Conservation (phyloP, 2,113 vertebrate species). For the Melanerpes aurifrons region DNA sequence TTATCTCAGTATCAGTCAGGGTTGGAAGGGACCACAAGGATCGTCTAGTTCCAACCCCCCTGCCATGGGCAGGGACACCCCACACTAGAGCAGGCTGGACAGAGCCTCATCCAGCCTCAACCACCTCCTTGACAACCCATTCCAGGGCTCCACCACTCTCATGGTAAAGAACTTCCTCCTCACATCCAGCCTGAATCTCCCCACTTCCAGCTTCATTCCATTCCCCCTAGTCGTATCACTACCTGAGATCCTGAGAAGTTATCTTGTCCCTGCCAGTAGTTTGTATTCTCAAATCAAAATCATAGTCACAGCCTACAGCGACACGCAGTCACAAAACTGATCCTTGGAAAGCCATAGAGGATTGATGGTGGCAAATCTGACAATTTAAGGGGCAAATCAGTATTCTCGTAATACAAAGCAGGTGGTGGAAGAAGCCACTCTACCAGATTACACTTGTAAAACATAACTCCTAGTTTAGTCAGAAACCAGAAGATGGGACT, state of each 20-base stretch:
- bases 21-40: no score
- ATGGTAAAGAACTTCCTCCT: no score
- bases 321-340: not conserved
- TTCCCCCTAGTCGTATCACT: no score
- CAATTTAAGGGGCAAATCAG: not conserved
- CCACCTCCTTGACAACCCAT: no score
- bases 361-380: not conserved
- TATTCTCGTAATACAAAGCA: not conserved
- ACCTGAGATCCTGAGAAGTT: not conserved
- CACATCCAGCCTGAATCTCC: no score
- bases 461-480: not conserved
- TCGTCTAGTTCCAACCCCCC: no score
- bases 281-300: not conserved
- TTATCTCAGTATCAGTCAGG: no score
- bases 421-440: not conserved
- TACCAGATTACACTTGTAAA: not conserved
- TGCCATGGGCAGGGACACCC: no score
- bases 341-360: not conserved
- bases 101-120: no score
- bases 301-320: not conserved
- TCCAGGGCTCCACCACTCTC: no score
- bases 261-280: not conserved
- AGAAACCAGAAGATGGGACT: not conserved
- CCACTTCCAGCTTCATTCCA: no score
- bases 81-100: no score